Evolutionary conservation across 2,888 invertebrate genomes (phyloP), one percentile per base, ranked within the genome.

Genomic region (Sacculina carcini): DNA sequence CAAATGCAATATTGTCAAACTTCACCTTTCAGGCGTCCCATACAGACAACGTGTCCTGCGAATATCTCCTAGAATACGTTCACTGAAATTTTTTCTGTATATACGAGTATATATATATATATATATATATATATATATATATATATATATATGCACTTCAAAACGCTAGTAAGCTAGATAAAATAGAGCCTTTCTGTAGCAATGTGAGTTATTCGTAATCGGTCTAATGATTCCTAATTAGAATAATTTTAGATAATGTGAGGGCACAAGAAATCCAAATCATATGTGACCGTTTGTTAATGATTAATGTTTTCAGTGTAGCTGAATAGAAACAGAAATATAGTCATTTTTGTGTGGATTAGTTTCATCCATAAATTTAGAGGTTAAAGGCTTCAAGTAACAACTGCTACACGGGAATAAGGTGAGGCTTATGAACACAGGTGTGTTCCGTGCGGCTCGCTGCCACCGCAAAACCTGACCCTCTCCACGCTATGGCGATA

Each of bases 81-180:
- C 9, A 9, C n/a, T 47, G 16, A 10, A 47, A n/a, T 28, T 19
- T 23, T 26, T 28, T 47, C 16, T 47, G 24, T 47, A 47, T 47
- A 47, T 47, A 47, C 24, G 24, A 23, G 24, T 50, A 39, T 50
- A 50, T 36, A 38, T 50, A 50, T 50, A 39, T 50, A 50, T 50
- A 50, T 50, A 50, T 50, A 50, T 50, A 50, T 50, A 50, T 50
- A 39, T 50, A 50, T 38, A 50, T 39, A 39, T 39, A 50, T 50
- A 50, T 50, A 50, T 50, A 40, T 50, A 50, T 50, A 50, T 50
- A 38, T 50, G 32, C 19, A 48, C 19, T 31, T 48, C 28, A 31
- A 48, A 31, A 48, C 32, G 24, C 24, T 23, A 23, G 24, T 42
- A 42, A 19, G 24, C 24, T 23, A 23, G 24, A 23, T 23, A 23